Conservation (phyloP, 1,140 invertebrate species). For the Drosophila leontia region DNA sequence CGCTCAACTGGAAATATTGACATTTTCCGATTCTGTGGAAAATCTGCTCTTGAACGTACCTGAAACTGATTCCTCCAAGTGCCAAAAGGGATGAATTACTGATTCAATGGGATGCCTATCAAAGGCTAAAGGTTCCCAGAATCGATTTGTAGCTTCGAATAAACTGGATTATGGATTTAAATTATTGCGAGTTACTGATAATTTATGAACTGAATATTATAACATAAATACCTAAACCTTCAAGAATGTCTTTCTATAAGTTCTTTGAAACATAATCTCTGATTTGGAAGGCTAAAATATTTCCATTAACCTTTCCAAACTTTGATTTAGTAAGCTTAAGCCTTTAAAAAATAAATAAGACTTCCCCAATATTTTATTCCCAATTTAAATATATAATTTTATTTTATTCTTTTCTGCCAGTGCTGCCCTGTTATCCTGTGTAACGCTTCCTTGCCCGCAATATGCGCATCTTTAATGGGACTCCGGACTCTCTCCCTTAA, state of each 20-base stretch:
- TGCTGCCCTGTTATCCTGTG: neutral
- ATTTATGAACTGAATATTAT: neutral
- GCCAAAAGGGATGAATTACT: constrained; percentile 8
- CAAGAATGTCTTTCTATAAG: neutral
- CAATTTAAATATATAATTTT: neutral
- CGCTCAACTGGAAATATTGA: constrained; percentile 78
- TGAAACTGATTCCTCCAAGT: neutral
- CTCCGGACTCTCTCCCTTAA: constrained; percentile 3
- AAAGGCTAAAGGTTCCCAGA: constrained; percentile 17
- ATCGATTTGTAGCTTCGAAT: neutral
- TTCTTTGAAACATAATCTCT: no score
- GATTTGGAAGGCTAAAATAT: neutral
- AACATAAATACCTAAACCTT: neutral
- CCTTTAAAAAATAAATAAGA: no score
- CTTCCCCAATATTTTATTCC: no score
- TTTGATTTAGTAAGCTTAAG: no score
- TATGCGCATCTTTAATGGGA: constrained; percentile 27
- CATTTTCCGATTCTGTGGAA: constrained; percentile 59
- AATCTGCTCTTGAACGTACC: neutral
- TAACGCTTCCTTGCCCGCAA: constrained; percentile 16
- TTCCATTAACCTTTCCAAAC: neutral
- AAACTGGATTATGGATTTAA: neutral
- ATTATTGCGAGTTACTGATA: neutral
- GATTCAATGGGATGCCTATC: neutral
- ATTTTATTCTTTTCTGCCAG: neutral